A percentile compares a stretch with the other conserved stretches of the same genome.
phyloP scores from a whole-genome alignment of 2,888 invertebrate species.

The Lithophane ornitopus region DNA sequence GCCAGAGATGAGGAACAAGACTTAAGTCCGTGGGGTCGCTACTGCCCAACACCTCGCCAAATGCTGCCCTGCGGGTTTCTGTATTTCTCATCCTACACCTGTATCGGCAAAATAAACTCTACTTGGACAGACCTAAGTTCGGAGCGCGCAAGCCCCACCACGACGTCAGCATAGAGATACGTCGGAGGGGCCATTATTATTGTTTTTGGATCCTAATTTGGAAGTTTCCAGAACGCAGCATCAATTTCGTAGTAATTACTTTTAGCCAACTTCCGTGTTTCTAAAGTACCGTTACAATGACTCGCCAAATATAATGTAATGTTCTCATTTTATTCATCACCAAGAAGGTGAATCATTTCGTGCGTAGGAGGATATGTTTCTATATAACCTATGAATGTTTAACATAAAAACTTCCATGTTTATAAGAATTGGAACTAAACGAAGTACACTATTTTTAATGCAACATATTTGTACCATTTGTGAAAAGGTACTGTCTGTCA shows the following conservation, averaged over 20 bases:
- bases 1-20: too few species aligned
- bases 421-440: constrained; percentile 28
- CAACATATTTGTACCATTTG: background rate
- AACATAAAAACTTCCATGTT: constrained; percentile 48
- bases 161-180: too few species aligned
- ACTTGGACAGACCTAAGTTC: too few species aligned
- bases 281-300: constrained; percentile 67
- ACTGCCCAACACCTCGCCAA: too few species aligned
- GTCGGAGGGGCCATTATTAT: background rate
- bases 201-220: constrained; percentile 9
- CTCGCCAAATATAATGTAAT: constrained; percentile 67
- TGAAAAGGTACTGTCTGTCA: background rate
- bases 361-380: constrained; percentile 68
- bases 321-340: constrained; percentile 66
- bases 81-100: too few species aligned
- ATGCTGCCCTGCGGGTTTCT: too few species aligned
- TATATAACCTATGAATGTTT: constrained; percentile 45
- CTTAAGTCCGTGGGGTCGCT: too few species aligned
- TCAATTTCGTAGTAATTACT: constrained; percentile 54
- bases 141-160: too few species aligned
- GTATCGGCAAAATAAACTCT: too few species aligned
- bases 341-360: constrained; percentile 69
- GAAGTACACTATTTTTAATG: background rate
- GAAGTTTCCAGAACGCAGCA: constrained; percentile 54
- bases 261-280: constrained; percentile 59